Conservation (phyloP, 2,113 vertebrate species). For the Sebastes schlegelii region DNA sequence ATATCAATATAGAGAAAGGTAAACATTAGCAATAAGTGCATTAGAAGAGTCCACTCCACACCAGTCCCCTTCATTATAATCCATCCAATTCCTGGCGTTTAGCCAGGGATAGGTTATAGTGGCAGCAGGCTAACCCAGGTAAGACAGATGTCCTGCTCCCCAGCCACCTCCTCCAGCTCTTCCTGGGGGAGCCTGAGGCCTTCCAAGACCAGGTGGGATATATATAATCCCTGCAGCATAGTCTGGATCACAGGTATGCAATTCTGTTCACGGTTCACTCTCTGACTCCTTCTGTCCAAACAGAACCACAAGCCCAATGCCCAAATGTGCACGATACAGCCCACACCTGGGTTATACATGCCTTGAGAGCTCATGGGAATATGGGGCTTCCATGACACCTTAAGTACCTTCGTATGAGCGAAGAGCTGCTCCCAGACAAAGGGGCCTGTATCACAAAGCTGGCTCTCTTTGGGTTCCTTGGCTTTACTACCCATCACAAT, state of each 20-base stretch:
- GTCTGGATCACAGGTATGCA: conserved; percentile 29
- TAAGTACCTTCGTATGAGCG: background rate
- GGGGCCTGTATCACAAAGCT: background rate
- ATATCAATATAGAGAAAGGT: background rate
- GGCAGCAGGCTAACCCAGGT: conserved; percentile 31
- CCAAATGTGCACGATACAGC: background rate
- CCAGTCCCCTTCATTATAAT: background rate
- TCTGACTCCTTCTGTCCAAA: conserved; percentile 23
- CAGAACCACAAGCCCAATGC: background rate
- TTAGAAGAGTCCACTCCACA: background rate
- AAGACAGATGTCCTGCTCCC: conserved; percentile 43
- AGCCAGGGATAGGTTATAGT: conserved; percentile 19
- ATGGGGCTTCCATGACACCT: background rate
- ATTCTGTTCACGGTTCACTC: background rate
- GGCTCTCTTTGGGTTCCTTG: background rate
- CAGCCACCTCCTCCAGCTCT: conserved; percentile 10
- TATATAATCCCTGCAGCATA: conserved; percentile 26
- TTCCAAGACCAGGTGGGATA: conserved; percentile 38
- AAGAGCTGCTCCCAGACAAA: background rate
- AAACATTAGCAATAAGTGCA: conserved; percentile 16
- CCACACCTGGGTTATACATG: conserved; percentile 1
- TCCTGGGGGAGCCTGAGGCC: conserved; percentile 8
- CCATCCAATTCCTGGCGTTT: conserved; percentile 7
- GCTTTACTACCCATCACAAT: background rate
- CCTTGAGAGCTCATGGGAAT: background rate